Conservation (phyloP, 2,113 vertebrate species). For the Microtus oregoni region DNA sequence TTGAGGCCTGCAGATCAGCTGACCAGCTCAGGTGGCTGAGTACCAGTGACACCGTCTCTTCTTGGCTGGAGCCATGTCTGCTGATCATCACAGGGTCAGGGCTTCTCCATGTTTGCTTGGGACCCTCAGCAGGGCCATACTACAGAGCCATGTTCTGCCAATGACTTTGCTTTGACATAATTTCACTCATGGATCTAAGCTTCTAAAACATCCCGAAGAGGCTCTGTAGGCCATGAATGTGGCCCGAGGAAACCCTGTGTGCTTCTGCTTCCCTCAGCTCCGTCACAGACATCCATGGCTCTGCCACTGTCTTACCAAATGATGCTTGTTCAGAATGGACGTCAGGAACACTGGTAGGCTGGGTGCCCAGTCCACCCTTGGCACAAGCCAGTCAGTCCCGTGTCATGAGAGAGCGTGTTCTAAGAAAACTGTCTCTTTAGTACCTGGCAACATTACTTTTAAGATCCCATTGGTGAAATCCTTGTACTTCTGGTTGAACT, state of each 20-base stretch:
- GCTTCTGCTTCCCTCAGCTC: not conserved
- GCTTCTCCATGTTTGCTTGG: not conserved
- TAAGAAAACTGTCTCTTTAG: not conserved
- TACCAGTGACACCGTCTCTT: rapidly evolving
- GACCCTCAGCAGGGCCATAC: not conserved
- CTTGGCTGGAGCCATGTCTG: not conserved
- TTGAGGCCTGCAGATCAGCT: not conserved
- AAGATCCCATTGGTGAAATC: not conserved
- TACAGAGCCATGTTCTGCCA: not conserved
- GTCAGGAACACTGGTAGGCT: not conserved
- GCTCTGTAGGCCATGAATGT: too few relatives aligned
- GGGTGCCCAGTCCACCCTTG: rapidly evolving
- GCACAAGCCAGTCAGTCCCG: not conserved
- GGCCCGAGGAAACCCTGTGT: not conserved
- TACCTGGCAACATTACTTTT: not conserved
- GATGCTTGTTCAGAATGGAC: not conserved
- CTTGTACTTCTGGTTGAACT: not conserved
- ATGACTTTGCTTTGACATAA: not conserved
- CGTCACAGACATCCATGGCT: rapidly evolving
- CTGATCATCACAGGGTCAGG: rapidly evolving
- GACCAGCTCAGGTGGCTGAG: not conserved
- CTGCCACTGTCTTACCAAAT: not conserved
- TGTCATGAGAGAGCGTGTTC: not conserved
- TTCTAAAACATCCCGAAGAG: not conserved
- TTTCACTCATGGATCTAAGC: not conserved